These are phyloP conservation scores for Neosilurus hyrtlii DNA, from an alignment of 2,797 vertebrate species.

Conservation along the genomic window DNA sequence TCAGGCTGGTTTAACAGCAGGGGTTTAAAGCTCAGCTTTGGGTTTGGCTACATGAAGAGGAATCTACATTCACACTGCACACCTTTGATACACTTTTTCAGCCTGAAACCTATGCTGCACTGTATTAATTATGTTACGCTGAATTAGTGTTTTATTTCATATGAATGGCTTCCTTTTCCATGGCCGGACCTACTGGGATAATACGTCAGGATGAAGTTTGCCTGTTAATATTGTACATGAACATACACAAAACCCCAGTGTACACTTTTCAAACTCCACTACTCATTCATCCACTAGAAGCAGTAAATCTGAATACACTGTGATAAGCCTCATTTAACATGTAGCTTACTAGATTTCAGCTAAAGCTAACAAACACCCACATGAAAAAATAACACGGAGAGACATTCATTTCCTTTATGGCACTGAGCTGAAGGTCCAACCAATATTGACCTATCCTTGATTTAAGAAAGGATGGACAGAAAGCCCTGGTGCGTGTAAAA, in stretches of 20 bases:
- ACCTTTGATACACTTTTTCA: constrained; percentile 44
- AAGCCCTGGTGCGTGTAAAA: constrained; percentile 15
- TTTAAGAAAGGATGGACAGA: constrained; percentile 31
- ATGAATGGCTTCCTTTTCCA: constrained; percentile 45
- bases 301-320: background rate
- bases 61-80: constrained; percentile 44
- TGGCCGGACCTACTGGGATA: constrained; percentile 2
- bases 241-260: constrained; percentile 33
- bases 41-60: constrained; percentile 46
- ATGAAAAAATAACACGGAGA: background rate
- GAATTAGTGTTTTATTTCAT: constrained; percentile 46
- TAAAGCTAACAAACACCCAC: background rate
- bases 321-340: constrained; percentile 10
- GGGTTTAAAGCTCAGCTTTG: constrained; percentile 33
- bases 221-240: constrained; percentile 38
- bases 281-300: background rate
- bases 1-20: constrained; percentile 34
- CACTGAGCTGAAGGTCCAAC: constrained; percentile 48
- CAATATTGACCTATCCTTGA: constrained; percentile 69
- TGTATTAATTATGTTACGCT: constrained; percentile 34
- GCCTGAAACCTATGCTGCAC: constrained; percentile 23
- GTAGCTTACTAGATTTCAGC: background rate
- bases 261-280: background rate
- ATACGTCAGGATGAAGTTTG: constrained; percentile 35
- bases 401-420: constrained; percentile 9